phyloP scores from a whole-genome alignment of 2,888 invertebrate species.

The Mythimna albipuncta region DNA sequence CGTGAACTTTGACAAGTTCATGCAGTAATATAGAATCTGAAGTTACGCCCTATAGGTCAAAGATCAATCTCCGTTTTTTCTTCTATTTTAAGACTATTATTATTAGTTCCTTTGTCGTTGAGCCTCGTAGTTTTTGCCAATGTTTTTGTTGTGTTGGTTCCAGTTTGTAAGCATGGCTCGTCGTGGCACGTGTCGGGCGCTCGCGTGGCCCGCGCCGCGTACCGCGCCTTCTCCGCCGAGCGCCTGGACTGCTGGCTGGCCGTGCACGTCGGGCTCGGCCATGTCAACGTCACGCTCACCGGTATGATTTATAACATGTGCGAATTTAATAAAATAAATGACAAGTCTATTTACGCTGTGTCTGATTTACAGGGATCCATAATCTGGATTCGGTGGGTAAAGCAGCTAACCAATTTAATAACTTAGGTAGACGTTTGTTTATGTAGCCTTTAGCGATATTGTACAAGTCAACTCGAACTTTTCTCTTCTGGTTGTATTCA shows the following conservation, averaged over 20 bases:
- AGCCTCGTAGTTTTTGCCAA: conserved; percentile 9
- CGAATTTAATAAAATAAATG: neutral
- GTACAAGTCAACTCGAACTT: too few species aligned
- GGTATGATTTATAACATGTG: conserved; percentile 89
- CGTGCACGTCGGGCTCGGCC: conserved; percentile 97
- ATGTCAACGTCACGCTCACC: conserved; percentile 98
- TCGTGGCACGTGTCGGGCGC: conserved; percentile 98
- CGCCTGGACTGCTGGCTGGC: conserved; percentile 97
- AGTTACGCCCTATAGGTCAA: conserved; percentile 2
- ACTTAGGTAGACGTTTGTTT: too few species aligned
- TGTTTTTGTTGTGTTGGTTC: conserved; percentile 68
- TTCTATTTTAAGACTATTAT: neutral
- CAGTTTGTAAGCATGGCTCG: conserved; percentile 97
- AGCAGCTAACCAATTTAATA: neutral
- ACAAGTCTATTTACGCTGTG: neutral
- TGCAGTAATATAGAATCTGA: conserved; percentile 2
- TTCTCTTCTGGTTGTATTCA: too few species aligned
- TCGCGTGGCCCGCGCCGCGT: conserved; percentile 94
- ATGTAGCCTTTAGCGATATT: too few species aligned
- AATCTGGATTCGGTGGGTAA: conserved; percentile 4
- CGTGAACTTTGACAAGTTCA: neutral
- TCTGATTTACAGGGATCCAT: conserved; percentile 8
- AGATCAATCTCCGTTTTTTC: conserved; percentile 7
- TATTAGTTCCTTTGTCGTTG: conserved; percentile 7
- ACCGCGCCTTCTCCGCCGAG: conserved; percentile 97